Conservation (phyloP, 2,888 invertebrate genomes). For the Drosophila anomelani region DNA sequence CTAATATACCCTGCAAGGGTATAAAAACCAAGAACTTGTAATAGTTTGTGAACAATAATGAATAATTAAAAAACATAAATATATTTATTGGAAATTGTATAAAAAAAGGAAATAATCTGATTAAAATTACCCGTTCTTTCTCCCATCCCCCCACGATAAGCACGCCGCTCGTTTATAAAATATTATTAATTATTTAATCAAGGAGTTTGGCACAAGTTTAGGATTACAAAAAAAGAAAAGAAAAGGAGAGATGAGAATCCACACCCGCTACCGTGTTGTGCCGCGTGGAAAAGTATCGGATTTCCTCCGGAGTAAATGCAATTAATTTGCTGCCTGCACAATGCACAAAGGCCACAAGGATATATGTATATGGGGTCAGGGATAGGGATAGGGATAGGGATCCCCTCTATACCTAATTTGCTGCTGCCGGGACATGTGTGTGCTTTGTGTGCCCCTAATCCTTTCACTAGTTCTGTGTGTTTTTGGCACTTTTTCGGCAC, state of each 20-base stretch:
- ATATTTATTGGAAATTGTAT: too few relatives aligned
- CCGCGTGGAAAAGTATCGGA: slow-evolving; percentile 57
- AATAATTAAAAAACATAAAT: too few relatives aligned
- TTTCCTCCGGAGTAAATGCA: slow-evolving; percentile 64
- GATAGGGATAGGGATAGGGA: slow-evolving; percentile 14
- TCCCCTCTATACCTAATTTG: slow-evolving; percentile 64
- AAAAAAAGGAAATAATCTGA: too few relatives aligned
- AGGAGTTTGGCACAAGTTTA: slow-evolving; percentile 49
- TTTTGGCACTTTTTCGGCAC: slow-evolving; percentile 70
- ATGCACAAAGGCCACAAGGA: slow-evolving; percentile 42
- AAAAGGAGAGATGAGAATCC: slow-evolving; percentile 8
- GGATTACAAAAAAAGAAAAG: slow-evolving; percentile 46
- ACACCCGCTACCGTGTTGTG: slow-evolving; percentile 46
- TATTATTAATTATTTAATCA: slow-evolving; percentile 73
- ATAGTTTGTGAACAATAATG: too few relatives aligned
- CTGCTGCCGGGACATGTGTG: slow-evolving; percentile 60
- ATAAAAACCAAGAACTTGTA: too few relatives aligned
- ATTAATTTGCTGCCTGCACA: slow-evolving; percentile 65
- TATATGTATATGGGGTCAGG: background rate
- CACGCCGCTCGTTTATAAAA: slow-evolving; percentile 68
- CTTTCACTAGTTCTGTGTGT: slow-evolving; percentile 60
- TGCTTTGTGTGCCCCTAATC: slow-evolving; percentile 64
- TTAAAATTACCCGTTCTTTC: background rate
- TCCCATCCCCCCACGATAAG: slow-evolving; percentile 32
- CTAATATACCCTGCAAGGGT: too few relatives aligned